Conservation (phyloP, 2,797 vertebrate species). For the Manis pentadactyla region DNA sequence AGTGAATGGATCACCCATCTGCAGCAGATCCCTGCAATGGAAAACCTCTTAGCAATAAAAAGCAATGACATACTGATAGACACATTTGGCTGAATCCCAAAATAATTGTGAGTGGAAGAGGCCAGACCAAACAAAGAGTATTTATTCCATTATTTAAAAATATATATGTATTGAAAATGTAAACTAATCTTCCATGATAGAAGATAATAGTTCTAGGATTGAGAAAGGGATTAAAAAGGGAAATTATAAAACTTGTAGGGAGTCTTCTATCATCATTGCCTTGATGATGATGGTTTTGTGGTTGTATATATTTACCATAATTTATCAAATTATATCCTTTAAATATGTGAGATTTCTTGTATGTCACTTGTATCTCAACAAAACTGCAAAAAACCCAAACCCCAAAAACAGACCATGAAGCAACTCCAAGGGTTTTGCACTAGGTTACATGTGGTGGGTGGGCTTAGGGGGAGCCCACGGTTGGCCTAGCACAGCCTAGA, state of each 20-base stretch:
- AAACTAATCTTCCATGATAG: neutral
- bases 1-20: neutral
- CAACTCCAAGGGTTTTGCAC: neutral
- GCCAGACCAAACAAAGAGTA: neutral
- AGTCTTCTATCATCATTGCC: neutral
- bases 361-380: neutral
- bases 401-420: neutral
- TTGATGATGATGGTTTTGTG: neutral
- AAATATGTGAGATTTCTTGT: neutral
- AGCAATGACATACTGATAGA: neutral
- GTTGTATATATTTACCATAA: neutral
- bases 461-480: neutral
- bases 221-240: neutral
- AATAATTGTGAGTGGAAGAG: neutral
- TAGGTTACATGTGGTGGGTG: fast-evolving
- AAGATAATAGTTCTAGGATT: neutral
- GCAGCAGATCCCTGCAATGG: fast-evolving
- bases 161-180: neutral
- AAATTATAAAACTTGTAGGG: neutral
- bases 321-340: neutral
- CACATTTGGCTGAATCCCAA: neutral
- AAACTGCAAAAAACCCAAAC: neutral
- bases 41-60: neutral
- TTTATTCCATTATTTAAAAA: neutral
- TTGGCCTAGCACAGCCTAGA: neutral